phyloP scores from a whole-genome alignment of 2,113 vertebrate species.

The Rattus rattus region DNA sequence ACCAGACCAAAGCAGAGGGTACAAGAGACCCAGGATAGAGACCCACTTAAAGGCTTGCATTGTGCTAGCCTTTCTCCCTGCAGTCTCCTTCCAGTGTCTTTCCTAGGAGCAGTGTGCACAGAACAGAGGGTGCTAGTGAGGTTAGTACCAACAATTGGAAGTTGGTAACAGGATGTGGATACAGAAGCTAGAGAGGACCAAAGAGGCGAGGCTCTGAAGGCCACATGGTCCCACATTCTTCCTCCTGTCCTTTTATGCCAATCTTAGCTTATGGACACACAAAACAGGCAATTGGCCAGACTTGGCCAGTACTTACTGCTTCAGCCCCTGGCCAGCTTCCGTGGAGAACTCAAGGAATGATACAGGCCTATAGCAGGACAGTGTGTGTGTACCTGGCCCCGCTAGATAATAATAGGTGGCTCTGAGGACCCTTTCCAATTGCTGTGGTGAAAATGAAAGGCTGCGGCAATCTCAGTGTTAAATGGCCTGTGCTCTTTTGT shows the following conservation, averaged over 20 bases:
- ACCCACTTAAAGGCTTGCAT: not conserved
- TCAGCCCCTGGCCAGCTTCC: not conserved
- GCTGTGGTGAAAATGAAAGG: not conserved
- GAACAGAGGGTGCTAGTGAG: accelerated
- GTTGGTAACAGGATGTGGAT: not conserved
- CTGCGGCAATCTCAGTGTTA: accelerated
- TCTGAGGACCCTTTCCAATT: not conserved
- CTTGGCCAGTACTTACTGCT: no score
- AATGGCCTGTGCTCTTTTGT: not conserved
- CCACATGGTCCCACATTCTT: accelerated
- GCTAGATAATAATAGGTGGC: not conserved
- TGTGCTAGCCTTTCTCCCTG: not conserved
- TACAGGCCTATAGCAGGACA: not conserved
- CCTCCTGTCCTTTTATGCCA: not conserved
- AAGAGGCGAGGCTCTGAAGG: not conserved
- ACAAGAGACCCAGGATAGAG: accelerated
- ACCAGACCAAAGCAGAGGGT: accelerated
- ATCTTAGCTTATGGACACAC: not conserved
- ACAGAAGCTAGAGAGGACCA: not conserved
- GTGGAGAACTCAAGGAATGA: not conserved
- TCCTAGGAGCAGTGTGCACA: accelerated
- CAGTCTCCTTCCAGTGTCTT: not conserved
- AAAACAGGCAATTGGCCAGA: not conserved
- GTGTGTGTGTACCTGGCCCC: not conserved
- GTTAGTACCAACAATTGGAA: no score